phyloP scores from a whole-genome alignment of 1,140 invertebrate genomes.

The Drosophila bipectinata region DNA sequence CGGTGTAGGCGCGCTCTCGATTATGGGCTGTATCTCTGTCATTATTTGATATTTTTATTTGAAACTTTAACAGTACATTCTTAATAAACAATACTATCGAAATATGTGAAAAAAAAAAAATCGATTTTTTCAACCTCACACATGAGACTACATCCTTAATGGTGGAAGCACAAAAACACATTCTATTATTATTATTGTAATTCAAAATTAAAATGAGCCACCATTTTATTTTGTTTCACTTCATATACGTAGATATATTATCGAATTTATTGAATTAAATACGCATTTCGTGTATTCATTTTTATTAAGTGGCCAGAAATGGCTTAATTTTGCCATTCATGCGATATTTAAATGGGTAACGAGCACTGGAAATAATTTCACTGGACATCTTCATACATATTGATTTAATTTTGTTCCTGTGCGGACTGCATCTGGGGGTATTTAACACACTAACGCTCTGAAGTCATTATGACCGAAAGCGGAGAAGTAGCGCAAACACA shows the following conservation, averaged over 20 bases:
- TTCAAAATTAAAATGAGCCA: constrained; percentile 11
- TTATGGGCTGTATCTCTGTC: too few relatives aligned
- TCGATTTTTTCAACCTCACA: too few relatives aligned
- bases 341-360: constrained; percentile 45
- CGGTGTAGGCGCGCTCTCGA: too few relatives aligned
- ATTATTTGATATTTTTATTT: too few relatives aligned
- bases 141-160: too few relatives aligned
- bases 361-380: constrained; percentile 17
- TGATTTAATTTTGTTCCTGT: constrained; percentile 71
- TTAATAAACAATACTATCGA: too few relatives aligned
- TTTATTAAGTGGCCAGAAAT: constrained; percentile 72
- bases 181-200: constrained; percentile 28
- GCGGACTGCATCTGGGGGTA: constrained; percentile 7
- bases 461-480: constrained; percentile 55
- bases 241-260: constrained; percentile 7
- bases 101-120: too few relatives aligned
- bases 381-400: constrained; percentile 62
- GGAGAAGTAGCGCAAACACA: constrained; percentile 43
- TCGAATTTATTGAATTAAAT: constrained; percentile 57
- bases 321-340: constrained; percentile 70
- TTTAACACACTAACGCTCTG: constrained; percentile 54
- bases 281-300: constrained; percentile 22
- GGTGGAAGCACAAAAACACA: constrained; percentile 10
- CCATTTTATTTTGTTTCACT: constrained; percentile 10
- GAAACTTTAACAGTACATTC: too few relatives aligned